A percentile compares a stretch with the other conserved stretches of the same genome.
Conservation (phyloP, 2,888 invertebrate species). For the Epinotia ramella region DNA sequence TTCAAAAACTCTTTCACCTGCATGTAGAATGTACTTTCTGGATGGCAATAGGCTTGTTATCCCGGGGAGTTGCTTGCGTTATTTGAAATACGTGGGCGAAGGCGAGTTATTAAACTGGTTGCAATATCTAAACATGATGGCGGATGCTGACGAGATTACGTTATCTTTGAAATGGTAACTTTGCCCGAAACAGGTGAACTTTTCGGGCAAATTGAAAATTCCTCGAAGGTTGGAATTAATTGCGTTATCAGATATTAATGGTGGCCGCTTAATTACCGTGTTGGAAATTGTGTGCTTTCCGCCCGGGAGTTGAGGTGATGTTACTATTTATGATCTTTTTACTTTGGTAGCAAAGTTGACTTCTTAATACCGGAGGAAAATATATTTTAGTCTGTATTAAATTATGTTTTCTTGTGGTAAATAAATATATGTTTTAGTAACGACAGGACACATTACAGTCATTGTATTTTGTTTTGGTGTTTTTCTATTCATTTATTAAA, state of each 20-base stretch:
- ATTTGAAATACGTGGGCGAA: no score
- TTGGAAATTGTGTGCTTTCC: constrained; percentile 51
- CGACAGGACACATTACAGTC: no score
- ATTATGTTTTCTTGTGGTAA: no score
- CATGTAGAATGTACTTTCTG: no score
- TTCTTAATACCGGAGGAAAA: background rate
- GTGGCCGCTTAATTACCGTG: constrained; percentile 70
- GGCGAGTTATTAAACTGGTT: background rate
- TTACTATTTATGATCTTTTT: constrained; percentile 16
- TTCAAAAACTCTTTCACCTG: no score
- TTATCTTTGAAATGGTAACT: constrained; percentile 59
- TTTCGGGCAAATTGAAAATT: constrained; percentile 81
- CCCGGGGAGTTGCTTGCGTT: no score
- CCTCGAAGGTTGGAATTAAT: constrained; percentile 79
- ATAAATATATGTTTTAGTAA: no score
- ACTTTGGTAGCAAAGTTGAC: background rate
- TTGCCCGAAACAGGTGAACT: constrained; percentile 82
- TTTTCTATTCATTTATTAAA: no score
- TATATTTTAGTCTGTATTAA: no score
- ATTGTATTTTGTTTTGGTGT: no score
- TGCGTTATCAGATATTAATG: constrained; percentile 85
- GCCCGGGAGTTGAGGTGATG: background rate
- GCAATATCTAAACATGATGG: background rate
- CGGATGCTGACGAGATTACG: constrained; percentile 36
- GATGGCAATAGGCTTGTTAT: no score